These are phyloP conservation scores for Garra rufa DNA, from an alignment of 2,113 vertebrate species.

Conservation along the genomic window DNA sequence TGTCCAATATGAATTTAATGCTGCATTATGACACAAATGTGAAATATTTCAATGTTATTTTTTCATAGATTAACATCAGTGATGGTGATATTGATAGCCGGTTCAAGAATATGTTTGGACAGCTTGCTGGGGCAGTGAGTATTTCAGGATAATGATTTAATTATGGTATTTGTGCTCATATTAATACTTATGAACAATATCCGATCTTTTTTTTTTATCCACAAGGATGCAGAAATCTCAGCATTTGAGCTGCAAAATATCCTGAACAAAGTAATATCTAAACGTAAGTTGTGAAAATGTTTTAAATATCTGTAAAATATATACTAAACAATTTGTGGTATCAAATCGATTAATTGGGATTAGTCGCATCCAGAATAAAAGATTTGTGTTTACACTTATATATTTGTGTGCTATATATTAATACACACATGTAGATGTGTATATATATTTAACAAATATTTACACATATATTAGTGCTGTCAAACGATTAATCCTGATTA, in stretches of 20 bases:
- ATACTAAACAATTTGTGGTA: not conserved
- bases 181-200: not conserved
- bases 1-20: not conserved
- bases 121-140: slow-evolving; percentile 69
- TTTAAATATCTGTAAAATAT: not conserved
- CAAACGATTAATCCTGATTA: too few relatives aligned
- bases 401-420: too few relatives aligned
- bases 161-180: not conserved
- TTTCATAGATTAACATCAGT: slow-evolving; percentile 56
- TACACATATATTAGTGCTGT: too few relatives aligned
- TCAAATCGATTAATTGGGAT: too few relatives aligned
- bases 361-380: too few relatives aligned
- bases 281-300: slow-evolving; percentile 62
- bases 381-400: too few relatives aligned
- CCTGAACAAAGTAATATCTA: slow-evolving; percentile 69
- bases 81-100: slow-evolving; percentile 63
- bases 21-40: not conserved
- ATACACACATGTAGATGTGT: too few relatives aligned
- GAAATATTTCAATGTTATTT: not conserved
- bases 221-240: slow-evolving; percentile 71
- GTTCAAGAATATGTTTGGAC: slow-evolving; percentile 62
- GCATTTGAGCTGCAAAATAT: slow-evolving; percentile 68
- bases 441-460: too few relatives aligned
- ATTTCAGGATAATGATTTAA: not conserved
- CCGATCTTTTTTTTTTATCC: not conserved